Evolutionary conservation across 1,140 invertebrate genomes (phyloP), one percentile per base, ranked within the genome.

Genomic region (Venustaconcha ellipsiformis): DNA sequence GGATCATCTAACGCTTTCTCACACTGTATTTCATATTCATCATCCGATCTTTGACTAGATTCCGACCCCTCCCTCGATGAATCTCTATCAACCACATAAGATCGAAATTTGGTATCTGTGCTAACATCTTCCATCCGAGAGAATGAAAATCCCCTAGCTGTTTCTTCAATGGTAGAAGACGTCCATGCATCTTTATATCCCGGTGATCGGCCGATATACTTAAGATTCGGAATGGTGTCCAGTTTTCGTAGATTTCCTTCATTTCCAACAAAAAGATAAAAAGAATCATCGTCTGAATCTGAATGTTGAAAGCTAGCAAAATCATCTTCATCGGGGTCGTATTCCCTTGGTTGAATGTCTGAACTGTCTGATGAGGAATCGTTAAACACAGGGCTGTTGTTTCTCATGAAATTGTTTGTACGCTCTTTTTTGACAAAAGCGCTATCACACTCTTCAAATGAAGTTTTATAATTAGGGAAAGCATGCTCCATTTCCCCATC

Each of bases 221-320:
- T 77, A n/a, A 77, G 63, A 66, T 77, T 77, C 66, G 75, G 72
- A 59, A 77, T 72, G 37, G 75, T 77, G 23, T 71, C 63, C 23
- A 77, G 72, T 48, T 77, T 77, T 37, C 75, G 62, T n/a, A 77
- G 55, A 23, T 55, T 71, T 5, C 75, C 75, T 37, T 76, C 67
- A 23, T 76, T 67, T 20, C 60, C 70, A 48, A 71, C 62, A 23
- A 77, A 48, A 2, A 77, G 57, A 66, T 66, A 77, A 58, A 77
- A 77, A 13, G 75, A 77, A 65, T 73, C 72, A 15, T 77, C 75
- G 55, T 77, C 70, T 26, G 56, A 37, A 23, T 72, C 74, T 17
- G 65, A 37, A 67, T 76, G 72, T 30, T 77, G 72, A 55, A 74
- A 74, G 15, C 56, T 70, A 14, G 75, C 75, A 56, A 77, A 26